These are phyloP conservation scores for Jaculus jaculus DNA, from an alignment of 2,113 vertebrate genomes.

Conservation along the genomic window DNA sequence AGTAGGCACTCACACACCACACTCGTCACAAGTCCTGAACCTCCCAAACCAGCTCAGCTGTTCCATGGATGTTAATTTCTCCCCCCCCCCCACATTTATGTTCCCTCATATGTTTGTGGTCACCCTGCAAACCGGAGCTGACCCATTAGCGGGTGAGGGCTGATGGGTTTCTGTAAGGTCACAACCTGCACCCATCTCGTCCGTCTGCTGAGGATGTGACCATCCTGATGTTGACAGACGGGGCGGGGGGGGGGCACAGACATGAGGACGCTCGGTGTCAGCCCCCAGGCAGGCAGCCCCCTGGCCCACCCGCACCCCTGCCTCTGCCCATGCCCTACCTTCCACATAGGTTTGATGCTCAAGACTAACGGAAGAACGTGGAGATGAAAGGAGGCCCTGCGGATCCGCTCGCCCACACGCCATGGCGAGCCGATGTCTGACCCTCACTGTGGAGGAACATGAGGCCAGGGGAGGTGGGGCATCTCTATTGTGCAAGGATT, in stretches of 20 bases:
- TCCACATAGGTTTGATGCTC: not conserved
- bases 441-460: not conserved
- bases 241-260: not conserved
- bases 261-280: not conserved
- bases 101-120: not conserved
- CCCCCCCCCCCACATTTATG: not conserved
- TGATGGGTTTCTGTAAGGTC: not conserved
- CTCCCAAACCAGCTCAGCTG: not conserved
- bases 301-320: too few species aligned
- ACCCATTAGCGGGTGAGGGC: accelerated
- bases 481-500: slow-evolving; percentile 1
- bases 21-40: not conserved
- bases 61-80: not conserved
- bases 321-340: slow-evolving; percentile 24
- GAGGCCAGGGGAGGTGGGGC: not conserved
- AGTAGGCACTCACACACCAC: not conserved
- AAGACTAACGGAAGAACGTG: not conserved
- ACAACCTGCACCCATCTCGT: not conserved
- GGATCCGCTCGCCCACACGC: slow-evolving; percentile 2
- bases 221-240: not conserved
- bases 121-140: not conserved
- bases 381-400: not conserved
- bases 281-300: not conserved
- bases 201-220: not conserved
- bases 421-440: not conserved